Base-by-base conservation (phyloP, 2,113 vertebrate species). In the Barnardius zonarius region DNA sequence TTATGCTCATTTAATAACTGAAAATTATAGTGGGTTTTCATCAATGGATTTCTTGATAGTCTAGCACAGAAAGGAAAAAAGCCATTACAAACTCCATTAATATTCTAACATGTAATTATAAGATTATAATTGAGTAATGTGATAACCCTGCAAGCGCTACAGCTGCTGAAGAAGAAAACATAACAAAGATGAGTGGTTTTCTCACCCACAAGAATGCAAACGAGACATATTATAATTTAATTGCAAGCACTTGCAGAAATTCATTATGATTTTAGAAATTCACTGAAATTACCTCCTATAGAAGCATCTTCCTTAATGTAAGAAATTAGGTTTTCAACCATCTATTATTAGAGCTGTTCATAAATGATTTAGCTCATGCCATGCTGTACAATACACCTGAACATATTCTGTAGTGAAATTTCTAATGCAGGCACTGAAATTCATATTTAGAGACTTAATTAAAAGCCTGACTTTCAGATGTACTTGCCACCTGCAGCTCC, bases 61-160 rank as follows among this genome's bases (percentile, higher is more conserved):
- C 63, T 83, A 75, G 49, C 48, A 86, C 12, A 64, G 68, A 91
- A 77, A 90, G 39, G 44, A 90, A 91, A 92, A 84, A 93, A 90
- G 52, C 13, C 46, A 74, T 83, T 90, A 91, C 22, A 82, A 95
- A 79, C 8, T 2, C 64, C 24, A 86, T 88, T 93, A 78, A 85
- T 61, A 72, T 37, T 72, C 76, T 78, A 93, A 52, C 44, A 55
- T 78, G 76, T 61, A 90, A 95, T 95, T 96, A 83, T 64, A 88
- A 81, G 54, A 48, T 80, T 93, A 61, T 94, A 90, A 95, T 44
- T 94, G 57, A 86, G 69, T 92, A 83, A 84, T 0, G 0, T 37
- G 39, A 68, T 79, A 95, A 85, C 49, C 39, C 88, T 84, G 39
- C 6, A 27, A 96, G 76, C 1, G 0, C 73, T 91, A 74, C 57